Evolutionary conservation across 2,113 vertebrate species (phyloP).

Genomic region (Nyctereutes procyonoides): DNA sequence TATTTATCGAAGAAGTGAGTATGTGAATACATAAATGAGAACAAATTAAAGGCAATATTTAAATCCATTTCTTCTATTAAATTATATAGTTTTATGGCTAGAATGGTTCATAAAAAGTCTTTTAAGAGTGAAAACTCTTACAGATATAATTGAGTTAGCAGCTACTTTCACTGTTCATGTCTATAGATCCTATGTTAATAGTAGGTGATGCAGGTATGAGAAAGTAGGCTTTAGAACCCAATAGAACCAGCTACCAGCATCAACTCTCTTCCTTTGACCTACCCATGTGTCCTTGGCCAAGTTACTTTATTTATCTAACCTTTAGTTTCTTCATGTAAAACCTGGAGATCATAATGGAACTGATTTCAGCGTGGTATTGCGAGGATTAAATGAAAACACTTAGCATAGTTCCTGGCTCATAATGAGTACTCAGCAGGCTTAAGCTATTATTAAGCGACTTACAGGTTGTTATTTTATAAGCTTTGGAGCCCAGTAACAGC

Average conservation of each 20-base stretch:
- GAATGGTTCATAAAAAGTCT: neutral
- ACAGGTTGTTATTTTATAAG: neutral
- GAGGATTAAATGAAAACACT: constrained; percentile 33
- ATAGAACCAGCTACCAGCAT: neutral
- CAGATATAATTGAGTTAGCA: neutral
- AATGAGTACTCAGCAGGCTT: neutral
- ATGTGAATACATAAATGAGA: neutral
- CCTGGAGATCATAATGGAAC: neutral
- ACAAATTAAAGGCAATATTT: neutral
- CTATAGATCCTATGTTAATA: neutral
- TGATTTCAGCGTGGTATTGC: neutral
- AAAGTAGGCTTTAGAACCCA: neutral
- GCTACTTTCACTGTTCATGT: neutral
- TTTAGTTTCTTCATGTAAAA: neutral
- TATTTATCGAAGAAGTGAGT: neutral
- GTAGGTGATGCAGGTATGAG: neutral
- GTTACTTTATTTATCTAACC: neutral
- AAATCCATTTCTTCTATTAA: neutral
- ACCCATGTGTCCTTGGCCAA: neutral
- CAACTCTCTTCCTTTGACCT: neutral
- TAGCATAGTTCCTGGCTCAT: neutral
- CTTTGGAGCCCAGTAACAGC: neutral
- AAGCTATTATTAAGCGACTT: neutral
- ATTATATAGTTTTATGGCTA: neutral
- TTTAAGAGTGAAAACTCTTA: neutral